A percentile compares a stretch with the other conserved stretches of the same genome.
phyloP scores from a whole-genome alignment of 2,888 invertebrate genomes.

The Dione juno region DNA sequence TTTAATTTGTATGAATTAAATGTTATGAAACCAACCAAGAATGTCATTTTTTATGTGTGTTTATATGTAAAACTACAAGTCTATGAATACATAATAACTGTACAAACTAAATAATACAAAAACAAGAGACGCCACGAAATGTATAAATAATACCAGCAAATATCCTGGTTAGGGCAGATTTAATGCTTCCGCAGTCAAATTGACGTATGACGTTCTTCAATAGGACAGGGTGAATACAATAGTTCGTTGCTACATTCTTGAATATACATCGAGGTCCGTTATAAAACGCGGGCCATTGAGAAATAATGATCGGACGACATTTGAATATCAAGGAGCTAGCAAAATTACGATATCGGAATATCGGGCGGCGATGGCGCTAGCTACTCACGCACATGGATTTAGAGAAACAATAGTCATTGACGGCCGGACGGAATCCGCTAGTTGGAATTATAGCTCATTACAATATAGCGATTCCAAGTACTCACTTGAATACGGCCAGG shows the following conservation, averaged over 20 bases:
- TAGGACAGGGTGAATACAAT: conserved; percentile 64
- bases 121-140: conserved; percentile 32
- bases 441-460: conserved; percentile 71
- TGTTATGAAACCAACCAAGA: conserved; percentile 17
- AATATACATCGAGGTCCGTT: conserved; percentile 39
- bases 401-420: conserved; percentile 69
- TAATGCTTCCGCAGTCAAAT: conserved; percentile 47
- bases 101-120: conserved; percentile 1
- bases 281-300: conserved; percentile 63
- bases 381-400: conserved; percentile 66
- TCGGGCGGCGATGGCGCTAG: conserved; percentile 62
- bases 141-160: conserved; percentile 41
- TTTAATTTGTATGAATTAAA: conserved; percentile 24
- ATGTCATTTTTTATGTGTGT: conserved; percentile 7
- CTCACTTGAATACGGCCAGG: conserved; percentile 52
- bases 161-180: conserved; percentile 46
- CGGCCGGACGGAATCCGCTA: conserved; percentile 64
- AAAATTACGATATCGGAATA: conserved; percentile 71
- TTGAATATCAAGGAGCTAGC: conserved; percentile 72
- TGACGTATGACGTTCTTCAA: conserved; percentile 41
- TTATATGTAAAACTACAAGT: conserved; percentile 5
- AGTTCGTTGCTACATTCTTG: conserved; percentile 41
- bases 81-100: conserved; percentile 1
- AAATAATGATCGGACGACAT: conserved; percentile 70
- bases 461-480: conserved; percentile 73